phyloP scores from a whole-genome alignment of 2,797 vertebrate species.

The Sandelia bainsii region DNA sequence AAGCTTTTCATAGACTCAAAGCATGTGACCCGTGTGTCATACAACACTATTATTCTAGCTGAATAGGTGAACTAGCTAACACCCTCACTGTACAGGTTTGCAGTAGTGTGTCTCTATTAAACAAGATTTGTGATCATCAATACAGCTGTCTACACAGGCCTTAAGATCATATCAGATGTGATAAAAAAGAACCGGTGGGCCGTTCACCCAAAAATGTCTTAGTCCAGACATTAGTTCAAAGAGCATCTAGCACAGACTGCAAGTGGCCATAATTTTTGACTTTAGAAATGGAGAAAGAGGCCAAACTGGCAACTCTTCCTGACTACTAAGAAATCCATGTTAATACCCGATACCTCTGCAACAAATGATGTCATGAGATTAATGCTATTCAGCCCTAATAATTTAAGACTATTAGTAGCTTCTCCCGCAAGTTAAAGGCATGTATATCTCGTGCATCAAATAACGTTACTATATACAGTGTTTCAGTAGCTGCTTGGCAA shows the following conservation, averaged over 20 bases:
- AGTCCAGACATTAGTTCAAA: not conserved
- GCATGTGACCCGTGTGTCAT: too few relatives aligned
- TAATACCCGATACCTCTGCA: not conserved
- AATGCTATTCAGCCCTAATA: not conserved
- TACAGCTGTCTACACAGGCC: too few relatives aligned
- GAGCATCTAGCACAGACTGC: not conserved
- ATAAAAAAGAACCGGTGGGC: too few relatives aligned
- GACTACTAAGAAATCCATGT: not conserved
- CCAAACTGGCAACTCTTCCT: conserved; percentile 2
- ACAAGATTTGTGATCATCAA: not conserved
- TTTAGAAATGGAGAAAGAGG: too few relatives aligned
- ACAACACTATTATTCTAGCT: not conserved
- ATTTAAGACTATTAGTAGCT: not conserved
- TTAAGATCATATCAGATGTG: too few relatives aligned
- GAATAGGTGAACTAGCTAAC: not conserved
- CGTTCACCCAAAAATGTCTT: too few relatives aligned
- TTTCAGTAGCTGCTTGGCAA: too few relatives aligned
- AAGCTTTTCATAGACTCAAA: not conserved
- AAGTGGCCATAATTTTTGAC: not conserved
- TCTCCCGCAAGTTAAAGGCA: too few relatives aligned
- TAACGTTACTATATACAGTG: too few relatives aligned
- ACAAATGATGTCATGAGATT: not conserved
- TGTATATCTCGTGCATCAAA: too few relatives aligned
- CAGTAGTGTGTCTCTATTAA: not conserved
- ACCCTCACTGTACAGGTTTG: not conserved